phyloP scores from a whole-genome alignment of 2,113 vertebrate species.

The Mola mola region DNA sequence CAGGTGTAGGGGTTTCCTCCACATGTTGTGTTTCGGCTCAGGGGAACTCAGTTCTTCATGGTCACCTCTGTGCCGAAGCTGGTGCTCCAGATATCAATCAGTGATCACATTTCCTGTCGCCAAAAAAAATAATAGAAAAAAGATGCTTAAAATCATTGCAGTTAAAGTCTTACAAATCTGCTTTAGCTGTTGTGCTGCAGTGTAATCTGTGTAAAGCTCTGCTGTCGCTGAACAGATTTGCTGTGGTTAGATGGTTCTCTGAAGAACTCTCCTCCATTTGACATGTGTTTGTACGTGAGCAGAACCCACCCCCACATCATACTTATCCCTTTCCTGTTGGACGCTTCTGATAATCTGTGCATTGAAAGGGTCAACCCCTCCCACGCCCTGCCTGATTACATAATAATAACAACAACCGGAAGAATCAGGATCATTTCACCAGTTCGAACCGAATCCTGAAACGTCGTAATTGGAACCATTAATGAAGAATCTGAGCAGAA shows the following conservation, averaged over 20 bases:
- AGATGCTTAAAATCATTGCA: slow-evolving; percentile 57
- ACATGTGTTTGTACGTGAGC: slow-evolving; percentile 58
- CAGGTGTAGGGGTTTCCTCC: no score
- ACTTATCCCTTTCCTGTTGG: slow-evolving; percentile 19
- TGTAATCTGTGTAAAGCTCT: slow-evolving; percentile 75
- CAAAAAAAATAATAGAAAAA: slow-evolving; percentile 9
- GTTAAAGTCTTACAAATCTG: slow-evolving; percentile 73
- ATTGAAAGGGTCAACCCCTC: slow-evolving; percentile 58
- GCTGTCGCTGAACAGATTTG: slow-evolving; percentile 70
- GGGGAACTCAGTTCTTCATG: no score
- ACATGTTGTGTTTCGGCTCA: no score
- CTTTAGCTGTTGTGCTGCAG: slow-evolving; percentile 69
- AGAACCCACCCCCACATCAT: slow-evolving; percentile 20
- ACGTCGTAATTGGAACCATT: no score
- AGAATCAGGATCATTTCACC: no score
- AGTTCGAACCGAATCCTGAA: no score
- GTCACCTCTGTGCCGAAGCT: no score
- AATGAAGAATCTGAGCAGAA: no score
- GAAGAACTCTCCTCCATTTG: slow-evolving; percentile 62
- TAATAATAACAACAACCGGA: slow-evolving; percentile 22
- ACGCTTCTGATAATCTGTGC: slow-evolving; percentile 61
- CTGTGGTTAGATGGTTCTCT: slow-evolving; percentile 49
- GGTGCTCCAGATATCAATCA: slow-evolving; percentile 40
- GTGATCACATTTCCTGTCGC: slow-evolving; percentile 38
- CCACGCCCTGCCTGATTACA: slow-evolving; percentile 23